Evolutionary conservation across 2,113 vertebrate species (phyloP).

Genomic region (Crotophaga sulcirostris): DNA sequence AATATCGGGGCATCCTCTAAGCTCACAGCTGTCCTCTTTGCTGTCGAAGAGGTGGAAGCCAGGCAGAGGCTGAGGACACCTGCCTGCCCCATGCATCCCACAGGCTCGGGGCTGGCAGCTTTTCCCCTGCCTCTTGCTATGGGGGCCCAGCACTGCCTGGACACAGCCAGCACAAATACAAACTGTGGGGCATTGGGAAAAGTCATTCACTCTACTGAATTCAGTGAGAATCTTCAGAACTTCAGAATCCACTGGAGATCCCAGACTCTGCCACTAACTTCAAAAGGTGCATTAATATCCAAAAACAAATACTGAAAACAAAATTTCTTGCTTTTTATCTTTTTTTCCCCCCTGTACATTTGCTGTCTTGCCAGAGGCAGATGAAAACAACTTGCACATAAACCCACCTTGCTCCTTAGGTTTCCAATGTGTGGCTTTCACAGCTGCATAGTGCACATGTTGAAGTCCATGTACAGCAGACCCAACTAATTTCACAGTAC

Average conservation of each 20-base stretch:
- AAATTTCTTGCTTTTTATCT: neutral
- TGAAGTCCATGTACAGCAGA: neutral
- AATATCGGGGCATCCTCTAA: neutral
- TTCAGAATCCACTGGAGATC: neutral
- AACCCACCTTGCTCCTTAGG: neutral
- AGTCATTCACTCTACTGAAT: neutral
- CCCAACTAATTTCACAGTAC: neutral
- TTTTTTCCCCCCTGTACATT: rapidly evolving
- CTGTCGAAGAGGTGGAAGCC: neutral
- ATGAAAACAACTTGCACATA: neutral
- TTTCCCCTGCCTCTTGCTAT: rapidly evolving
- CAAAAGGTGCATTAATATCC: neutral
- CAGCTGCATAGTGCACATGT: rapidly evolving
- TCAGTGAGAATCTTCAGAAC: no score
- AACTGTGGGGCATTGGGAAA: neutral
- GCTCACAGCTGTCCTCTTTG: neutral
- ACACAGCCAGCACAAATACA: neutral
- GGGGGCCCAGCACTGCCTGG: neutral
- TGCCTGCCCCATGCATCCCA: rapidly evolving
- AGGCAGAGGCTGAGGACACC: neutral
- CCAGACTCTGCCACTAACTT: neutral
- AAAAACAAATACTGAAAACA: neutral
- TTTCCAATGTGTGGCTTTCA: neutral
- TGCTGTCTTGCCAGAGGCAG: neutral
- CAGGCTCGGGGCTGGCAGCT: rapidly evolving